These are phyloP conservation scores for Ametastegia equiseti DNA, from an alignment of 2,888 invertebrate species.

Conservation along the genomic window DNA sequence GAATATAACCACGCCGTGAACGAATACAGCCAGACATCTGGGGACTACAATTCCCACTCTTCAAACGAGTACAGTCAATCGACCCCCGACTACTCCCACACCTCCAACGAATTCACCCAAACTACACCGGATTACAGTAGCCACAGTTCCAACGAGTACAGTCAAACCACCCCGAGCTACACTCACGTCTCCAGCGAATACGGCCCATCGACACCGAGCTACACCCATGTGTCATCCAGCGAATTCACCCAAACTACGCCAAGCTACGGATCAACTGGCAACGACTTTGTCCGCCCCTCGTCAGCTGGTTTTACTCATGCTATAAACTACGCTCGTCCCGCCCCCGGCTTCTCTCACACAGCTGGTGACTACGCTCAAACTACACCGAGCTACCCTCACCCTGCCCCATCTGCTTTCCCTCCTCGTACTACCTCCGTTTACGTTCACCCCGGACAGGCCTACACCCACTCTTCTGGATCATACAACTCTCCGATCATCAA, in stretches of 20 bases:
- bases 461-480: neutral
- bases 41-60: conserved; percentile 2
- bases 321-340: conserved; percentile 34
- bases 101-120: neutral
- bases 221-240: conserved; percentile 26
- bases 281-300: conserved; percentile 8
- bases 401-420: conserved; percentile 9
- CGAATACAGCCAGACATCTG: conserved; percentile 18
- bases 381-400: conserved; percentile 33
- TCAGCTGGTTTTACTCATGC: conserved; percentile 16
- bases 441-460: neutral
- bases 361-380: conserved; percentile 54
- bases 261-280: conserved; percentile 22
- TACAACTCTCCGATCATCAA: conserved; percentile 20
- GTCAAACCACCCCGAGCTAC: conserved; percentile 18
- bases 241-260: conserved; percentile 21
- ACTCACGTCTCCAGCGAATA: conserved; percentile 19
- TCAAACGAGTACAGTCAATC: conserved; percentile 18
- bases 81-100: conserved; percentile 18
- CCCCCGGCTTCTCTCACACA: conserved; percentile 65
- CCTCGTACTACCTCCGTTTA: conserved; percentile 67
- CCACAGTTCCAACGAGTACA: conserved; percentile 6
- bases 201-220: conserved; percentile 21
- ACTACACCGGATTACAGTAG: conserved; percentile 15
- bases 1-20: conserved; percentile 5